A percentile compares a stretch with the other conserved stretches of the same genome.
These are phyloP conservation scores for Odontamblyopus lacepedii DNA, from an alignment of 2,797 vertebrate species.

Conservation along the genomic window DNA sequence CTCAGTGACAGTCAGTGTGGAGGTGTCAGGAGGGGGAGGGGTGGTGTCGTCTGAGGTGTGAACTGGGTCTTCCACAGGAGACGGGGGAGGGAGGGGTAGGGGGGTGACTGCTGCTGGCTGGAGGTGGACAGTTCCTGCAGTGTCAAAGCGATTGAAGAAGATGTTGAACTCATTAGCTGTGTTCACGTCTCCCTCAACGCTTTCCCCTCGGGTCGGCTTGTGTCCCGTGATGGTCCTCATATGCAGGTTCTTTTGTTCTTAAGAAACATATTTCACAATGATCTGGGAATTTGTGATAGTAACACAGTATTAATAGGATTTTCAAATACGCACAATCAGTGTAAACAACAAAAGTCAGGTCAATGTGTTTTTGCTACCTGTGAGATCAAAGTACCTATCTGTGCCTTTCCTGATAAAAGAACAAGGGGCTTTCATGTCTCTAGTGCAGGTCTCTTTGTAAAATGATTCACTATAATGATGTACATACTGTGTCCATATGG, in stretches of 20 bases:
- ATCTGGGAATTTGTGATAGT: slow-evolving; percentile 8
- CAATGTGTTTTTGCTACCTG: slow-evolving; percentile 46
- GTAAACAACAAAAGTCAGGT: slow-evolving; percentile 16
- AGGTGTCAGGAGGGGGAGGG: too few relatives aligned
- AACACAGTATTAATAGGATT: slow-evolving; percentile 4
- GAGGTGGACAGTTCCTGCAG: too few relatives aligned
- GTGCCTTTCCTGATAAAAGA: slow-evolving; percentile 61
- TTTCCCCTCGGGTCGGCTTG: too few relatives aligned
- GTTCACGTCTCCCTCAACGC: too few relatives aligned
- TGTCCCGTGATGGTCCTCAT: too few relatives aligned
- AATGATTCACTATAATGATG: slow-evolving; percentile 63
- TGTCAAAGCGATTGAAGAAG: too few relatives aligned
- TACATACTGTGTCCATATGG: slow-evolving; percentile 38
- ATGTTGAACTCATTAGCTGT: too few relatives aligned
- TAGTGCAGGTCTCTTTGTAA: slow-evolving; percentile 60
- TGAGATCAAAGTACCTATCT: slow-evolving; percentile 59
- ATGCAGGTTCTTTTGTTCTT: not conserved
- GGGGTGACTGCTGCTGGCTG: too few relatives aligned
- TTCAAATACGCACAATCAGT: slow-evolving; percentile 21
- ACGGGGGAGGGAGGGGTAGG: too few relatives aligned
- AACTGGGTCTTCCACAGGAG: too few relatives aligned
- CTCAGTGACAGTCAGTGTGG: too few relatives aligned
- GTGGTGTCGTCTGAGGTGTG: too few relatives aligned
- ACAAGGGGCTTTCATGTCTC: slow-evolving; percentile 71
- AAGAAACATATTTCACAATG: not conserved